Conservation (phyloP, 2,797 vertebrate species). For the Notamacropus eugenii region DNA sequence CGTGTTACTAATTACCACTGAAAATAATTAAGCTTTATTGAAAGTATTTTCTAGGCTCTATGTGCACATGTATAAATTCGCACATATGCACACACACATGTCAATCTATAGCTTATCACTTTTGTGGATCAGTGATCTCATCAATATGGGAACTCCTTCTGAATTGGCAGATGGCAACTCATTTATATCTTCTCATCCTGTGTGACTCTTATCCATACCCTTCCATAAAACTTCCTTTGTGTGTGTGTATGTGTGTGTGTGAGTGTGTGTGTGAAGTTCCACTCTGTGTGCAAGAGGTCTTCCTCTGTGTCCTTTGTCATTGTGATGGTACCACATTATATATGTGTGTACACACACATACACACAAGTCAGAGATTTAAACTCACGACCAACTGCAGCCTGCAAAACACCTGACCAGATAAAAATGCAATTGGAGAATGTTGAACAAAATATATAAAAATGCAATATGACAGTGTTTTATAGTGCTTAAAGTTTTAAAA, state of each 20-base stretch:
- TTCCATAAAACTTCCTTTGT: neutral
- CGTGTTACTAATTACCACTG: neutral
- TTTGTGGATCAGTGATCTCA: neutral
- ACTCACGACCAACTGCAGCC: neutral
- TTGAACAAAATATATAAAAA: neutral
- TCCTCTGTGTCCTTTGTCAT: neutral
- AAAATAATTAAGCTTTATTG: neutral
- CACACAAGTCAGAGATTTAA: neutral
- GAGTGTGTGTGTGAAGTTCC: too few relatives aligned
- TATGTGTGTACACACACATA: neutral
- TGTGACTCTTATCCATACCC: neutral
- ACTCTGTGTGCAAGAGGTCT: neutral
- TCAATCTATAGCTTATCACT: neutral
- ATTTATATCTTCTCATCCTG: neutral
- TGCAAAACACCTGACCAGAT: neutral
- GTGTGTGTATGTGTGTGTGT: too few relatives aligned
- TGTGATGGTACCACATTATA: neutral
- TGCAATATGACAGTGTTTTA: neutral
- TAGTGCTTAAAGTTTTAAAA: neutral
- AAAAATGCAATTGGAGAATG: neutral
- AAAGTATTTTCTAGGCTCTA: neutral
- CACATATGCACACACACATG: neutral
- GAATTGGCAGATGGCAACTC: neutral
- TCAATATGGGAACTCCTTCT: neutral
- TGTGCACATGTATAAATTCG: neutral